These are phyloP conservation scores for Hoplostethus mediterraneus DNA, from an alignment of 2,797 vertebrate genomes.

Conservation along the genomic window DNA sequence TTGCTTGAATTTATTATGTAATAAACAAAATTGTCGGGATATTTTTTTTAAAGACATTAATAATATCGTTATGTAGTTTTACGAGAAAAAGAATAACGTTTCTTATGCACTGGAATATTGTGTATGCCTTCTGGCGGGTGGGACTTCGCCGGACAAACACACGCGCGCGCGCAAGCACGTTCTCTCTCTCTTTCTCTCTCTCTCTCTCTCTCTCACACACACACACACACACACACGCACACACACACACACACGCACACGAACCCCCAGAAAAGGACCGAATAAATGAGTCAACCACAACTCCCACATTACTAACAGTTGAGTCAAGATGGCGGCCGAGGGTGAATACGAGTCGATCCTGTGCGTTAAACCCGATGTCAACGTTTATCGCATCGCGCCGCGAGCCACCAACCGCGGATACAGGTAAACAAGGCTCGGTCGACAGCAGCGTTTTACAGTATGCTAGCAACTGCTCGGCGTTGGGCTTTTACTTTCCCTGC, in stretches of 20 bases:
- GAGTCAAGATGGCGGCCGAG: slow-evolving; percentile 89
- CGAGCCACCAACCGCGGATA: slow-evolving; percentile 94
- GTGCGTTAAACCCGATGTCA: slow-evolving; percentile 94
- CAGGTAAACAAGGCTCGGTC: slow-evolving; percentile 81
- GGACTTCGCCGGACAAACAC: neutral
- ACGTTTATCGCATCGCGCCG: slow-evolving; percentile 93
- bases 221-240: slow-evolving; percentile 16
- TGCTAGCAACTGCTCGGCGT: neutral
- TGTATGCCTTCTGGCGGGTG: neutral
- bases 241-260: neutral
- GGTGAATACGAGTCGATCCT: slow-evolving; percentile 92
- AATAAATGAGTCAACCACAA: slow-evolving; percentile 68
- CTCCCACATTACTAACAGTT: slow-evolving; percentile 71
- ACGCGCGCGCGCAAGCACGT: neutral
- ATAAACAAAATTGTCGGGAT: no score
- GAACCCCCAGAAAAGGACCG: slow-evolving; percentile 8
- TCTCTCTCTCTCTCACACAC: no score
- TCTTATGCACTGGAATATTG: neutral
- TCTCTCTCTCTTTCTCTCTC: no score
- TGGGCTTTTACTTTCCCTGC: slow-evolving; percentile 20
- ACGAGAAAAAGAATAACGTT: neutral
- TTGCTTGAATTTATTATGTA: no score
- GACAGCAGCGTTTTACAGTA: neutral
- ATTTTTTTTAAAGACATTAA: no score
- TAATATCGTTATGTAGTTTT: no score